Conservation (phyloP, 2,113 vertebrate genomes). For the Dendropsophus ebraccatus region DNA sequence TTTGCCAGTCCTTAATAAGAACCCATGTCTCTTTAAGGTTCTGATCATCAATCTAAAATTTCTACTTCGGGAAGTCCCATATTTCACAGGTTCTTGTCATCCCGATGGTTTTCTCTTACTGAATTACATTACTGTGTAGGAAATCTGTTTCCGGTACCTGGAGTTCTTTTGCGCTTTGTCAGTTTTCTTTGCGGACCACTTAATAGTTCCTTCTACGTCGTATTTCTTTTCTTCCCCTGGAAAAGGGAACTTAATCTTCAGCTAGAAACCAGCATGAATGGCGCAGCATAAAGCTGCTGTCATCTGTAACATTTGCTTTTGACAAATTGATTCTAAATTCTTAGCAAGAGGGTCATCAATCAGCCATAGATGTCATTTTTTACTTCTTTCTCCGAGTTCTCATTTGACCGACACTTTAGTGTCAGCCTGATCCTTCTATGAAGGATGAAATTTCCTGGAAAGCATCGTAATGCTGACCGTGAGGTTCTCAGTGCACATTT, state of each 20-base stretch:
- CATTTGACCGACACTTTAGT: neutral
- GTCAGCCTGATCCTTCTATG: neutral
- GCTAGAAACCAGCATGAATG: neutral
- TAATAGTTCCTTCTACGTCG: neutral
- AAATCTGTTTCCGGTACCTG: neutral
- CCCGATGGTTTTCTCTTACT: neutral
- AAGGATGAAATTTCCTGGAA: neutral
- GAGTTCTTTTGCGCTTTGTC: neutral
- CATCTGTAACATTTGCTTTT: conserved; percentile 9
- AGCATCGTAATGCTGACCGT: too few species aligned
- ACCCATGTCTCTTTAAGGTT: neutral
- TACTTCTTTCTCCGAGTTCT: neutral
- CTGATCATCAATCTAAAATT: neutral
- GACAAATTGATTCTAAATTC: conserved; percentile 6
- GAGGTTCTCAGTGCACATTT: too few species aligned
- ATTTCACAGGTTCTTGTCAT: neutral
- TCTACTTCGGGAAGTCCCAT: neutral
- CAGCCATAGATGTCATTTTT: neutral
- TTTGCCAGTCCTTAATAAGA: too few species aligned
- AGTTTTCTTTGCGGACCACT: neutral
- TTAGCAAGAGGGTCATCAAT: neutral
- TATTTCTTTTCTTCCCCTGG: neutral
- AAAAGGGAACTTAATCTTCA: neutral
- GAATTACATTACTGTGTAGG: neutral
- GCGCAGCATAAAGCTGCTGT: neutral